A percentile compares a stretch with the other conserved stretches of the same genome.
Conservation (phyloP, 2,888 invertebrate species). For the Uropetala carovei region DNA sequence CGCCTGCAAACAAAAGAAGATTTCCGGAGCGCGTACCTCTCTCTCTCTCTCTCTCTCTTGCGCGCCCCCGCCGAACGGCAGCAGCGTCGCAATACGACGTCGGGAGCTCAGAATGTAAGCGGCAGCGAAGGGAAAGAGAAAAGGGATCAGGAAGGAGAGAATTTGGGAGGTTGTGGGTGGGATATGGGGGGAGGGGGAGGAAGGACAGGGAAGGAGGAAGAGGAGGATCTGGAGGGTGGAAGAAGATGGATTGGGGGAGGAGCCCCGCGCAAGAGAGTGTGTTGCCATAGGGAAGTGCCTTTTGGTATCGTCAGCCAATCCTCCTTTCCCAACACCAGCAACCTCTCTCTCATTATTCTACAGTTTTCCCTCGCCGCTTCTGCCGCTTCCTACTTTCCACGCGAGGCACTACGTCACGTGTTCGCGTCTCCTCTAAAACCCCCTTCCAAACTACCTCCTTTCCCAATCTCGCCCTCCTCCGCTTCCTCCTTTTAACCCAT, state of each 20-base stretch:
- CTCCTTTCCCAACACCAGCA: slow-evolving; percentile 47
- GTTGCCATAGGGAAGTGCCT: slow-evolving; percentile 64
- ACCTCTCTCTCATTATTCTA: slow-evolving; percentile 33
- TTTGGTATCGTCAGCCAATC: slow-evolving; percentile 63
- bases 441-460: background rate
- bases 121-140: slow-evolving; percentile 1
- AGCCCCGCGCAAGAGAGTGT: slow-evolving; percentile 22
- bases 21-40: background rate
- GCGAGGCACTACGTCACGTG: slow-evolving; percentile 52
- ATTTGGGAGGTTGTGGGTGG: background rate
- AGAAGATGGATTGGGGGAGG: slow-evolving; percentile 62
- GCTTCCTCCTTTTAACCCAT: background rate
- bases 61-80: slow-evolving; percentile 18
- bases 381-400: slow-evolving; percentile 55
- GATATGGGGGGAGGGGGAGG: background rate
- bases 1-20: slow-evolving; percentile 56
- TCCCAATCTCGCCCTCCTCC: background rate
- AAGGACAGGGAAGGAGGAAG: background rate
- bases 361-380: slow-evolving; percentile 27
- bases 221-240: background rate
- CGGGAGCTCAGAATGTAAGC: slow-evolving; percentile 34
- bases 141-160: slow-evolving; percentile 35
- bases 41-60: too few relatives aligned
- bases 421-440: background rate
- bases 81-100: slow-evolving; percentile 58